These are phyloP conservation scores for Tenthredo distinguenda DNA, from an alignment of 2,888 invertebrate species.

Conservation along the genomic window DNA sequence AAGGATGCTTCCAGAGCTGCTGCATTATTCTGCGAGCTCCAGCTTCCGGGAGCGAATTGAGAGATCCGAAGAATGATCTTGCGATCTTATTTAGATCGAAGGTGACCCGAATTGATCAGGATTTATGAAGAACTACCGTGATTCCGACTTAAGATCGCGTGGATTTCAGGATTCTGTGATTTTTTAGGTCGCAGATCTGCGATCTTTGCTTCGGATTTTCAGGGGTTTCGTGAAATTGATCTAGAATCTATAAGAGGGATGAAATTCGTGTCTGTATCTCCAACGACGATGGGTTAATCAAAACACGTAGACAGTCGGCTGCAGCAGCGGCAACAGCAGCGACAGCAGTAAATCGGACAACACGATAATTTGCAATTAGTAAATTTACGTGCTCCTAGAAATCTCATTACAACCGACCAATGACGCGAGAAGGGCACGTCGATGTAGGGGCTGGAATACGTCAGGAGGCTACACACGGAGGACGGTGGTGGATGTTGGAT, in stretches of 20 bases:
- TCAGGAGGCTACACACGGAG: conserved; percentile 22
- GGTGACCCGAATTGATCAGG: too few relatives aligned
- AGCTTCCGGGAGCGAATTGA: not conserved
- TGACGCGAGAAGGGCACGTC: conserved; percentile 48
- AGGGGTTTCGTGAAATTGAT: not conserved
- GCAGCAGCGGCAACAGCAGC: not conserved
- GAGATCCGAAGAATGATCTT: not conserved
- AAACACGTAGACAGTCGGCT: not conserved
- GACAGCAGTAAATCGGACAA: conserved; percentile 36
- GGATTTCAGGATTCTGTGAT: too few relatives aligned
- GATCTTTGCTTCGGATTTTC: not conserved
- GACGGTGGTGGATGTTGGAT: conserved; percentile 1
- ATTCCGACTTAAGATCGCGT: too few relatives aligned
- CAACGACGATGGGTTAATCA: not conserved
- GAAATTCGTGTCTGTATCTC: not conserved
- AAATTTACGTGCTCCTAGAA: conserved; percentile 51
- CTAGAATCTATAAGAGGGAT: not conserved
- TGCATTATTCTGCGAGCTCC: not conserved
- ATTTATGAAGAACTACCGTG: too few relatives aligned
- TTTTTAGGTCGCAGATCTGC: too few relatives aligned
- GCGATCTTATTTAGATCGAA: too few relatives aligned
- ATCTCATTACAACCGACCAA: conserved; percentile 51
- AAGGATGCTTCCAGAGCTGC: not conserved
- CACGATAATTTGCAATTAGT: conserved; percentile 50
- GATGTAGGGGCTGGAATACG: conserved; percentile 38